Evolutionary conservation across 2,888 invertebrate species (phyloP), one percentile per base, ranked within the genome.

Genomic region (Drosophila testacea): DNA sequence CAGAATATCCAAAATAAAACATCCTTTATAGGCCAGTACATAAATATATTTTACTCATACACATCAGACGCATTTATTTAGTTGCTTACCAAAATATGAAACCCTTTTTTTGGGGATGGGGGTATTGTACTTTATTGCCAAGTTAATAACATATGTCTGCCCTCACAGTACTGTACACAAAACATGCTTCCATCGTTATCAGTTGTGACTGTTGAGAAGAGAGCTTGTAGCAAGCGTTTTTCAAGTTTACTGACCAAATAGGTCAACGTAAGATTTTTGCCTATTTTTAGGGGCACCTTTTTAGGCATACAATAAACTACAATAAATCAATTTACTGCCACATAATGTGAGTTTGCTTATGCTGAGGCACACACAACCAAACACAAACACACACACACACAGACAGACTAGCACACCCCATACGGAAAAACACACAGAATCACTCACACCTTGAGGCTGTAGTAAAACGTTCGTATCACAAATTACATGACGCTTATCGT

Each of bases 401-500:
- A 42, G 9, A 16, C 16, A 16, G n/a, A n/a, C 16, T 2, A 3
- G 4, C 6, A 41, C 16, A 41, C 9, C 9, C 3, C 9, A 4
- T 9, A 30, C 10, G 11, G 11, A 11, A 27, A 42, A 7, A 36
- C 41, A 52, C 22, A 46, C 36, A 64, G 13, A 57, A 38, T 22
- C 44, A 30, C 52, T 48, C 55, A 55, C 67, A 73, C 73, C 67
- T 73, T 44, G 39, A 27, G 50, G 54, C 72, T 41, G 54, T 41
- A 32, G 51, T 65, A 70, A 73, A 73, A 59, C 32, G 56, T 42
- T 56, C 67, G 68, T 52, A 77, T 77, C 77, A 77, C 67, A 81
- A 77, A 81, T 81, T 71, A 81, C 81, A 77, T 74, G 74, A 65
- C 78, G 78, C 78, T 76, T 76, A 81, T 77, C 79, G 81, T 80